Base-by-base conservation (phyloP, 2,797 vertebrate genomes). In the Notolabrus celidotus region DNA sequence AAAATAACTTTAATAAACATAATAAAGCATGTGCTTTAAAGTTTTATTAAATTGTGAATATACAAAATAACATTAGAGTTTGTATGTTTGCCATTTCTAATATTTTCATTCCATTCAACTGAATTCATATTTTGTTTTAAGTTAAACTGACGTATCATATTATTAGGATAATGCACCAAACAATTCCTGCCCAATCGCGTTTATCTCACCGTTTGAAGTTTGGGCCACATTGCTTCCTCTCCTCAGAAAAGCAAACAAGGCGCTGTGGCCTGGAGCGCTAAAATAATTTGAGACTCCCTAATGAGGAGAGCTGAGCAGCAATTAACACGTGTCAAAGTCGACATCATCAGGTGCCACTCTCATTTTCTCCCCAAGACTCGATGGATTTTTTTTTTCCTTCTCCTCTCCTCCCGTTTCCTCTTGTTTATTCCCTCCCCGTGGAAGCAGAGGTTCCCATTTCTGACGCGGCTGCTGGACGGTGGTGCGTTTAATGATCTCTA, bases 321-420 rank as follows among this genome's bases (percentile, higher is more conserved):
- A 98, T 98, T 98, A 99, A 97, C 95, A 92, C 95, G 94, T 94
- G 96, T 97, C 97, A 97, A 94, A 96, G 95, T 96, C 96, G 93
- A 96, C 97, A 95, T 96, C 96, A 95, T 98, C 96, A 96, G 95
- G 95, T 97, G 96, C 95, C 96, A 96, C 94, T 97, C 95, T 96
- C 93, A 92, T 95, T 95, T 95, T 96, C 94, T 94, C 92, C 95
- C 94, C 94, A 92, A 95, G 95, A 95, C 95, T 95, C 70, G 12
- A 31, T 71, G 93, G 94, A 94, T 95, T 93, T 91, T 86, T 91
- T 86, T 91, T 31, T 43, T 41, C 11, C 16, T 11, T 2, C 11
- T 42, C 22, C 20, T 9, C 15, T 29, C 20, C 52, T 62, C 63
- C 68, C 67, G 56, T 53, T 73, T 67, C 61, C 46, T 81, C 77